Evolutionary conservation across 2,797 vertebrate genomes (phyloP).

Genomic region (Micrastur ruficollis): DNA sequence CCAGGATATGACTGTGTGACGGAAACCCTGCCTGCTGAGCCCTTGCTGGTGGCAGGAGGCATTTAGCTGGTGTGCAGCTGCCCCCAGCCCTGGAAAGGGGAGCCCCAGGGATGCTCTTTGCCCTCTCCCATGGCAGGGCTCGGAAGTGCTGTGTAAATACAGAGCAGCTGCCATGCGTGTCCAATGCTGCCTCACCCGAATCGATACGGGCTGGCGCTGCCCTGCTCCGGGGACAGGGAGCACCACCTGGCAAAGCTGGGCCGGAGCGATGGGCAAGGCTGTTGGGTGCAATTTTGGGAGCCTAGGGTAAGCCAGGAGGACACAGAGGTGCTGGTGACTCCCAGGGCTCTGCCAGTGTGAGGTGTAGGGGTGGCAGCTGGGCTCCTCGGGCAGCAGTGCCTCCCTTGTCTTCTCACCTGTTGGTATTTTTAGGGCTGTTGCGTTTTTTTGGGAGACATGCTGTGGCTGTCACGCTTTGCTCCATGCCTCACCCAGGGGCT

Average conservation of each 20-base stretch:
- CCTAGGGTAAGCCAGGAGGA: background rate
- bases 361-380: background rate
- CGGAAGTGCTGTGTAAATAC: background rate
- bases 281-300: background rate
- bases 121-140: background rate
- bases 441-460: fast-evolving
- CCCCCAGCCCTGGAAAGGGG: background rate
- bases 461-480: fast-evolving
- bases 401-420: background rate
- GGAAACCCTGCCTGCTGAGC: background rate
- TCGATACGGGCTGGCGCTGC: background rate
- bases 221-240: background rate
- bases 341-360: background rate
- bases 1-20: fast-evolving
- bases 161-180: background rate
- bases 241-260: background rate
- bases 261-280: fast-evolving
- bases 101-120: background rate
- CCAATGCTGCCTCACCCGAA: background rate
- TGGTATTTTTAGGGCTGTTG: background rate
- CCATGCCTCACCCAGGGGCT: background rate
- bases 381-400: background rate
- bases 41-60: background rate
- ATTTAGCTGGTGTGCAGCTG: background rate
- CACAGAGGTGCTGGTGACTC: background rate